Percentiles rank a stretch among this genome's conserved stretches.
Evolutionary conservation across 2,888 invertebrate genomes (phyloP).

Genomic region (Chaitophorus viminalis): DNA sequence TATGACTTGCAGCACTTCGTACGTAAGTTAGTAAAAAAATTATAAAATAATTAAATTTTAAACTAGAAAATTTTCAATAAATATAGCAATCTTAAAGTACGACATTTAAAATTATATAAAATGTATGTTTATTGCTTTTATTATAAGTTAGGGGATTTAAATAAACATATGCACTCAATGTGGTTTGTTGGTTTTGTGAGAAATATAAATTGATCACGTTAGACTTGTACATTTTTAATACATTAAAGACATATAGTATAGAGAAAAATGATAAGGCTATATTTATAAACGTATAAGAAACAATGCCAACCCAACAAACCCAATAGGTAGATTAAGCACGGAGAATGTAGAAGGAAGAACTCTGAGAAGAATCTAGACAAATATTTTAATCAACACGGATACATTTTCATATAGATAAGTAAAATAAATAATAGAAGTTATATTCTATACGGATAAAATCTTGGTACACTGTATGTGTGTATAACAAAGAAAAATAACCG

Average conservation of each 20-base stretch:
- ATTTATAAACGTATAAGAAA: no score
- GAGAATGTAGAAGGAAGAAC: no score
- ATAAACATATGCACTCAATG: neutral
- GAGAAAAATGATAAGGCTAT: neutral
- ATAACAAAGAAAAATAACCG: no score
- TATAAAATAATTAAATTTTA: neutral
- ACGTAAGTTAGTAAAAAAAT: neutral
- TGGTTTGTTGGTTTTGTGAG: neutral
- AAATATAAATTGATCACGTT: neutral
- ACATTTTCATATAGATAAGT: no score
- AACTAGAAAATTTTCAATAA: neutral
- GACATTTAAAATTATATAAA: neutral
- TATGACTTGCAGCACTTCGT: neutral
- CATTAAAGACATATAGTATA: neutral
- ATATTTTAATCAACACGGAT: no score
- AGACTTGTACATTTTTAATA: neutral
- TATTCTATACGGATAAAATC: no score
- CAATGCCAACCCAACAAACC: no score
- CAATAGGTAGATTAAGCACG: no score
- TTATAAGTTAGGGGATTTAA: neutral
- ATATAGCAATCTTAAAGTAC: neutral
- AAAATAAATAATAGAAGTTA: no score
- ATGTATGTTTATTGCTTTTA: neutral
- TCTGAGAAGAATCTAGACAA: no score
- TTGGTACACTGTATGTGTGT: no score